phyloP scores from a whole-genome alignment of 2,113 vertebrate genomes.

The Melanocharis versteri region DNA sequence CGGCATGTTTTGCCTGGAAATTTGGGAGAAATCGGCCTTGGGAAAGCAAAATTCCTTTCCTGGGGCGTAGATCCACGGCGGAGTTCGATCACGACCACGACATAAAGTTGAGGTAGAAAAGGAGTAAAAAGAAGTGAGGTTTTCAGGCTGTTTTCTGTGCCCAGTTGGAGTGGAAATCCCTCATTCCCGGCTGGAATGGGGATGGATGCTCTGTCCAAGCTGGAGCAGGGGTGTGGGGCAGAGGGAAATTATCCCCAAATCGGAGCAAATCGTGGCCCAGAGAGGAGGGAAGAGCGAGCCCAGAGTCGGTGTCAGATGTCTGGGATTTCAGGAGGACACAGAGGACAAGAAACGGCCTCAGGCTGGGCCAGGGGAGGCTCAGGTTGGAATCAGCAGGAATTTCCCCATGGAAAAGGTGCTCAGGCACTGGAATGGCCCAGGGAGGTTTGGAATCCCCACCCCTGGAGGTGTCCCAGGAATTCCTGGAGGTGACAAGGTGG shows the following conservation, averaged over 20 bases:
- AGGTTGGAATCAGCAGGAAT: background rate
- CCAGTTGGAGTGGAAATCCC: background rate
- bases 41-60: background rate
- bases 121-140: accelerated
- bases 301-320: too few relatives aligned
- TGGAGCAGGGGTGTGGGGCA: too few relatives aligned
- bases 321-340: too few relatives aligned
- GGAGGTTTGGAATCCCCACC: background rate
- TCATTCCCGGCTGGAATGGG: background rate
- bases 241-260: background rate
- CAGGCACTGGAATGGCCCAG: background rate
- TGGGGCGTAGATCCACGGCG: accelerated
- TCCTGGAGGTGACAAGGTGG: background rate
- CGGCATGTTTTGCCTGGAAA: background rate
- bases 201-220: accelerated
- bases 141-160: background rate
- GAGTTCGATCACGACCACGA: accelerated
- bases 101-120: background rate
- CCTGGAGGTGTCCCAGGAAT: background rate
- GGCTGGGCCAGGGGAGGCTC: background rate
- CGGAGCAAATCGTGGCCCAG: too few relatives aligned
- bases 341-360: background rate
- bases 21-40: background rate
- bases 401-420: background rate
- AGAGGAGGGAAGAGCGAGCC: background rate